Base-by-base conservation (phyloP, 2,888 invertebrate species). In the Drosophila colorata region DNA sequence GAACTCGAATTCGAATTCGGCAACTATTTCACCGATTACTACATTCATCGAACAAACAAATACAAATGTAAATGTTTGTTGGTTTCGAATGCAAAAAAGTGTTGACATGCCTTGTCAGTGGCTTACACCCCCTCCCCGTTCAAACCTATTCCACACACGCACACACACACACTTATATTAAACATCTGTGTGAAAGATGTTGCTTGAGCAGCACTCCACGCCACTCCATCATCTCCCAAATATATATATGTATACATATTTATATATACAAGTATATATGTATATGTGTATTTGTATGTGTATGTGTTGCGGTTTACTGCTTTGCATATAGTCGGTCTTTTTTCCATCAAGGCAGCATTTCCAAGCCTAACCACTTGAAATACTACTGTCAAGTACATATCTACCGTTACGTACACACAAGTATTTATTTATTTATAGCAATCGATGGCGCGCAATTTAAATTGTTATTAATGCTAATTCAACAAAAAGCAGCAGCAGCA, bases 381-480 rank as follows among this genome's bases (percentile, higher is more conserved):
- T 63, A 58, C 44, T 53, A 57, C 53, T 70, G 63, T 58, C 58
- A 74, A 68, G 44, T 56, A 64, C 52, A 41, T 31, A 20, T 61
- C 40, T 41, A 61, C 61, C 37, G 16, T 49, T 40, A 43, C n/a
- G 9, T 13, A 48, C n/a, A 43, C 16, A 49, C 14, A 35, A 41
- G 23, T 58, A 69, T 61, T 75, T 79, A 60, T 74, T 78, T 76
- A 79, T 76, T 75, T 65, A 60, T 65, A 74, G 69, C 35, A 46
- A 43, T 41, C 69, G 43, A 63, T 64, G 60, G 74, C 75, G 70
- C 65, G 65, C 59, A 68, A 60, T 70, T 80, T 51, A 66, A 77
- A 81, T 71, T 81, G 60, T 85, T 78, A 71, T 87, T 66, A 82
- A 72, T 82, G 81, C 75, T 47, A 81, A 82, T 87, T 82, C 81